These are phyloP conservation scores for Macaca fascicularis DNA, from an alignment of 2,113 vertebrate genomes.

Conservation along the genomic window DNA sequence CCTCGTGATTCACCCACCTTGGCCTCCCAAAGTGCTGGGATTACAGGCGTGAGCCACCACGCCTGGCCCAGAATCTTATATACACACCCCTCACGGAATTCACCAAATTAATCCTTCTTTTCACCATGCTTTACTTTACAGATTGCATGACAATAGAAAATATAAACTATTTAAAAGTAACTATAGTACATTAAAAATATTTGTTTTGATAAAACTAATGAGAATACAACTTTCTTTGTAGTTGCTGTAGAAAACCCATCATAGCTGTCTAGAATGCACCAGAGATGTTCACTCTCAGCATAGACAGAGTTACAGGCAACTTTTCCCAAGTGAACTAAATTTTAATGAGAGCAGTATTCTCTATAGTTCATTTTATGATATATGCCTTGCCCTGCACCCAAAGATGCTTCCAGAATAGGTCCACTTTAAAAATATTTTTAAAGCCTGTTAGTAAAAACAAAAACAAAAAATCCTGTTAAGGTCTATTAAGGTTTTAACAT, in stretches of 20 bases:
- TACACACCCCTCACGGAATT: neutral
- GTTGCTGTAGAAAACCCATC: neutral
- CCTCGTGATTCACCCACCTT: too few relatives aligned
- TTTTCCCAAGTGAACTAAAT: slow-evolving; percentile 19
- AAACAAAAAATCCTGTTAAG: neutral
- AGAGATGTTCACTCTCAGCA: neutral
- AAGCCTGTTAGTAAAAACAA: neutral
- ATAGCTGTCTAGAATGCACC: neutral
- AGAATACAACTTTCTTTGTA: neutral
- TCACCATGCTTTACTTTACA: neutral
- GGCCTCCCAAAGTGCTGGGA: too few relatives aligned
- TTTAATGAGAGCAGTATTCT: neutral
- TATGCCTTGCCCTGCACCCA: neutral
- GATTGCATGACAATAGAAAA: neutral
- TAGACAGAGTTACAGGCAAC: slow-evolving; percentile 8
- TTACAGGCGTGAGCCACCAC: too few relatives aligned
- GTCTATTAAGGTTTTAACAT: slow-evolving; percentile 21
- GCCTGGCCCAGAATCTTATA: neutral
- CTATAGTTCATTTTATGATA: slow-evolving; percentile 4
- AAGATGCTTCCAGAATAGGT: neutral
- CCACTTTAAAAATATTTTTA: slow-evolving; percentile 22
- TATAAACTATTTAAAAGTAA: slow-evolving; percentile 23
- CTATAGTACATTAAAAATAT: neutral
- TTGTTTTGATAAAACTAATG: neutral
- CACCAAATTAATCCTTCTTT: slow-evolving; percentile 9